Conservation (phyloP, 2,888 invertebrate genomes). For the Pseudococcus longispinus region DNA sequence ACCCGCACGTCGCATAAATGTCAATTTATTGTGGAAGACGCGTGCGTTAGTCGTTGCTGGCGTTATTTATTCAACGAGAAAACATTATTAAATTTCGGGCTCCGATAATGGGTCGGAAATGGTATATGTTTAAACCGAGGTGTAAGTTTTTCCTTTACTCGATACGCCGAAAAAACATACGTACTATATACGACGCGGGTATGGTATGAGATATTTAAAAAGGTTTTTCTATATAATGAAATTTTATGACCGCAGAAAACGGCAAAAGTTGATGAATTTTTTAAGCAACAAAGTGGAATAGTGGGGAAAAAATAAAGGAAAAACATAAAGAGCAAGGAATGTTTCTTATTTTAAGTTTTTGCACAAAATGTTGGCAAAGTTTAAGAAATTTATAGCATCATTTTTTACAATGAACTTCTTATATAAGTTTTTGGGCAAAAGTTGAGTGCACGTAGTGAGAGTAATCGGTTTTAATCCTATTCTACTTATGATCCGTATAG, state of each 20-base stretch:
- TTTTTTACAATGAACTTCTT: conserved; percentile 51
- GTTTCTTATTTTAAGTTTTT: conserved; percentile 53
- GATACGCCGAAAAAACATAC: conserved; percentile 3
- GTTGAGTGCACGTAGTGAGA: conserved; percentile 46
- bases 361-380: conserved; percentile 48
- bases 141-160: conserved; percentile 12
- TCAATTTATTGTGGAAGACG: conserved; percentile 10
- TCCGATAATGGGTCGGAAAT: conserved; percentile 23
- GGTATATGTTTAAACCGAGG: background rate
- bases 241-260: conserved; percentile 49
- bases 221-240: conserved; percentile 53
- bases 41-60: background rate
- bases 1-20: conserved; percentile 12
- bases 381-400: conserved; percentile 51
- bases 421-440: conserved; percentile 35
- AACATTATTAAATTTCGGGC: conserved; percentile 36
- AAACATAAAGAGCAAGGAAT: conserved; percentile 35
- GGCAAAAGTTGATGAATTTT: conserved; percentile 54
- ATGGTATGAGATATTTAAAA: conserved; percentile 42
- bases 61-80: conserved; percentile 25
- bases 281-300: conserved; percentile 50
- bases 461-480: conserved; percentile 50
- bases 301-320: conserved; percentile 41
- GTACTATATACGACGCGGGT: background rate
- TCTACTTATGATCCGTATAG: conserved; percentile 18